Evolutionary conservation across 2,113 vertebrate genomes (phyloP).

Genomic region (Potamarius usumacintae): DNA sequence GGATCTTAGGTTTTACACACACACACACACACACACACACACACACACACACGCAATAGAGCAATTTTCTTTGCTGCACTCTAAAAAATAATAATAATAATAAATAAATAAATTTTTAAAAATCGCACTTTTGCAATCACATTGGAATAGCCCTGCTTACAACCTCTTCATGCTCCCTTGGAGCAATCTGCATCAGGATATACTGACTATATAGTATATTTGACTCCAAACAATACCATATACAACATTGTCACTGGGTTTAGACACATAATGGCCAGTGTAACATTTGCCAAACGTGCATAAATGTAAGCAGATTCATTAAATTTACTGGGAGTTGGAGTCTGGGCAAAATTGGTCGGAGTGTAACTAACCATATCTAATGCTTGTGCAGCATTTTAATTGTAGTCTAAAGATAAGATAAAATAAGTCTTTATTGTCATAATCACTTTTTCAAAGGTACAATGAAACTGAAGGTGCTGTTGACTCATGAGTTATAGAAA

Average conservation of each 20-base stretch:
- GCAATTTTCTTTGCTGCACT: neutral
- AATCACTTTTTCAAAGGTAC: too few relatives aligned
- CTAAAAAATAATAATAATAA: neutral
- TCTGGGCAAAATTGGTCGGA: neutral
- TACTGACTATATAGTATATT: neutral
- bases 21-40: neutral
- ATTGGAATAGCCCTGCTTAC: neutral
- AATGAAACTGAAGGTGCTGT: too few relatives aligned
- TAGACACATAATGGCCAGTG: neutral
- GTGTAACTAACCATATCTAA: neutral
- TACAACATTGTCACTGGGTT: neutral
- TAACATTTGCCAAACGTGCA: neutral
- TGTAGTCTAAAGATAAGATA: neutral
- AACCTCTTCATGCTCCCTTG: too few relatives aligned
- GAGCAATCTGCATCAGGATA: neutral
- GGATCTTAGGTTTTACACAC: neutral
- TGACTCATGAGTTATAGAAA: too few relatives aligned
- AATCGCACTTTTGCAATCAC: neutral
- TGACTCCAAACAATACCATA: neutral
- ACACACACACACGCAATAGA: neutral
- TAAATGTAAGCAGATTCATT: neutral
- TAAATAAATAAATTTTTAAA: too few relatives aligned
- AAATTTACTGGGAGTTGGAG: neutral
- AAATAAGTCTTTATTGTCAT: too few relatives aligned
- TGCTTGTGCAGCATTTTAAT: neutral